A percentile compares a stretch with the other conserved stretches of the same genome.
Conservation (phyloP, 1,140 invertebrate species). For the Pseudomyrmex cubaensis region DNA sequence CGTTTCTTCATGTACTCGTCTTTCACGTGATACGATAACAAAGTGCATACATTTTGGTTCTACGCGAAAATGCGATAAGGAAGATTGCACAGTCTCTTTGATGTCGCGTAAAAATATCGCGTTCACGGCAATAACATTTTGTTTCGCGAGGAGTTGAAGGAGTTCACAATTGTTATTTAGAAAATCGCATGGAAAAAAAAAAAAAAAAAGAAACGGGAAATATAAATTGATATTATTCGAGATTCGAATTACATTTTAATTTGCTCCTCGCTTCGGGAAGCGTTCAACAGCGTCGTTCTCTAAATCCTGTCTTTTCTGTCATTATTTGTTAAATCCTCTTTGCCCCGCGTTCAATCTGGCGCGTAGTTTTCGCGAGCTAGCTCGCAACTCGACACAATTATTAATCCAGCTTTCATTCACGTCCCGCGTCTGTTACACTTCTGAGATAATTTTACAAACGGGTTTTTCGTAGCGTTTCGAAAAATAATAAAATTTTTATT, state of each 20-base stretch:
- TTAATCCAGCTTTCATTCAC: conserved; percentile 10
- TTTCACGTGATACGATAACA: too few species aligned
- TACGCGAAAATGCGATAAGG: too few species aligned
- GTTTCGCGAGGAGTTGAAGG: background rate
- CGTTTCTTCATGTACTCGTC: too few species aligned
- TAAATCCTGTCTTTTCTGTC: background rate
- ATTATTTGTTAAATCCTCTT: background rate
- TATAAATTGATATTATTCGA: background rate
- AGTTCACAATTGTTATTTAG: background rate
- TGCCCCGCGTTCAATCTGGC: background rate
- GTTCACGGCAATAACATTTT: too few species aligned
- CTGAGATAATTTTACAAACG: too few species aligned
- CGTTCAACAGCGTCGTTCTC: background rate
- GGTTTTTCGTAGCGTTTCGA: too few species aligned
- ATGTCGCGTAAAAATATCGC: too few species aligned
- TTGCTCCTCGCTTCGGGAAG: background rate
- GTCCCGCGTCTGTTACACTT: background rate
- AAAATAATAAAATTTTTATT: too few species aligned
- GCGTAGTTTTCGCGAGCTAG: background rate
- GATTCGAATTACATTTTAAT: conserved; percentile 1
- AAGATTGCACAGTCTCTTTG: too few species aligned
- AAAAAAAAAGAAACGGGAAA: background rate
- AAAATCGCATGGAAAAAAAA: background rate
- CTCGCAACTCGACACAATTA: background rate
- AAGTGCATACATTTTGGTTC: too few species aligned